Base-by-base conservation (phyloP, 2,888 invertebrate species). In the Lasioglossum morio region DNA sequence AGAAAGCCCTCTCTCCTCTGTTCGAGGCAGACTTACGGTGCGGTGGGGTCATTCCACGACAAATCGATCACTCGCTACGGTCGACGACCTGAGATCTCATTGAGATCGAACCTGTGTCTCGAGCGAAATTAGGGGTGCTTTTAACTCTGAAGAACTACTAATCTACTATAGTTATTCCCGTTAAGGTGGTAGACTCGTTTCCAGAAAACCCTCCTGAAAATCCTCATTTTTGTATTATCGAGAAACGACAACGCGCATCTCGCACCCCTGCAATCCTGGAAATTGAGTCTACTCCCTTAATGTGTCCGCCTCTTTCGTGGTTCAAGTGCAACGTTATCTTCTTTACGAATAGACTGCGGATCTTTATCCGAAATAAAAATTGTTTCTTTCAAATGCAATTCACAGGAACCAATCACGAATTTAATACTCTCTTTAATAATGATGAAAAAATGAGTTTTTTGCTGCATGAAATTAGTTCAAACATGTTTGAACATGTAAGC, bases 31-130 rank as follows among this genome's bases (percentile, higher is more conserved):
- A 34, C 69, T 69, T 37, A 37, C 69, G 69, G 34, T 40, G 37
- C 69, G 69, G 34, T 40, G 37, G 69, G 69, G 69, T 69, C 69
- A 69, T 37, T 69, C 69, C 23, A 69, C 37, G 69, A 66, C 69
- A 69, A 69, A 69, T 69, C 69, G 69, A 69, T 69, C 69, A 69
- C 37, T 69, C 23, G 23, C 69, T 37, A 40, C 69, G 69, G 69
- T 69, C 69, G 69, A 69, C 69, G 69, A 69, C 69, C 69, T 37
- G 69, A 37, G 37, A 69, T 69, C 37, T 37, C 69, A 34, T 37
- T 37, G 37, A 37, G 34, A 69, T 69, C 23, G 37, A 23, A n/a
- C 34, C 30, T 53, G 53, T 69, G 40, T 69, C 34, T 37, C 23
- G 37, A 10, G 23, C 69, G 69, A 40, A 37, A 69, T 69, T 37